A percentile compares a stretch with the other conserved stretches of the same genome.
Evolutionary conservation across 2,113 vertebrate genomes (phyloP).

Genomic region (Cettia cetti): DNA sequence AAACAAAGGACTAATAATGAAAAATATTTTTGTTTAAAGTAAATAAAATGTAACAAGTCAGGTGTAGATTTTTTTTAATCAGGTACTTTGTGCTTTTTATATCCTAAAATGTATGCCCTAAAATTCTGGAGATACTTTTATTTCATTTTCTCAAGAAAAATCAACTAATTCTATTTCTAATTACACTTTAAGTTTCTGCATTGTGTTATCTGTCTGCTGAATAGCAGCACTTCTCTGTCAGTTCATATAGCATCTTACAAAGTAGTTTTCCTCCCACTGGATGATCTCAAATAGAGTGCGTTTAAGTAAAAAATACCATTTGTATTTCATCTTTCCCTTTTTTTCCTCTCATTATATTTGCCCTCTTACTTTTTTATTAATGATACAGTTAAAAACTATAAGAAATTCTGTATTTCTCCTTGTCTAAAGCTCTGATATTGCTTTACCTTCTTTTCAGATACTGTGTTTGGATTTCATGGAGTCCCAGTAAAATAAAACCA

Average conservation of each 20-base stretch:
- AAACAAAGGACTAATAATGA: background rate
- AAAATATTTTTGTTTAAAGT: background rate
- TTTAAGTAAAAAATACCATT: background rate
- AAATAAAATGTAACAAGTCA: background rate
- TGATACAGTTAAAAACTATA: background rate
- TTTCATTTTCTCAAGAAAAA: background rate
- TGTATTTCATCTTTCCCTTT: background rate
- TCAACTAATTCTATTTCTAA: background rate
- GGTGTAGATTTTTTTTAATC: background rate
- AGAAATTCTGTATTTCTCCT: background rate
- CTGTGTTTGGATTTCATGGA: background rate
- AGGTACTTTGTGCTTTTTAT: background rate
- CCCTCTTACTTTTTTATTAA: background rate
- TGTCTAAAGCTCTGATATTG: background rate
- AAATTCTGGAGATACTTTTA: background rate
- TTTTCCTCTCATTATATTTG: background rate
- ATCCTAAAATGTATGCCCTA: background rate
- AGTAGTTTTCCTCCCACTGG: background rate
- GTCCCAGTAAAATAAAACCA: background rate
- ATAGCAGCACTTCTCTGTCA: background rate
- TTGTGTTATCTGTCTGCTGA: background rate
- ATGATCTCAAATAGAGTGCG: background rate
- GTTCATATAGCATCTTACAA: background rate
- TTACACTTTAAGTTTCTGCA: background rate
- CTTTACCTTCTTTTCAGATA: background rate